A percentile compares a stretch with the other conserved stretches of the same genome.
Conservation (phyloP, 2,888 invertebrate species). For the Eupithecia exiguata region DNA sequence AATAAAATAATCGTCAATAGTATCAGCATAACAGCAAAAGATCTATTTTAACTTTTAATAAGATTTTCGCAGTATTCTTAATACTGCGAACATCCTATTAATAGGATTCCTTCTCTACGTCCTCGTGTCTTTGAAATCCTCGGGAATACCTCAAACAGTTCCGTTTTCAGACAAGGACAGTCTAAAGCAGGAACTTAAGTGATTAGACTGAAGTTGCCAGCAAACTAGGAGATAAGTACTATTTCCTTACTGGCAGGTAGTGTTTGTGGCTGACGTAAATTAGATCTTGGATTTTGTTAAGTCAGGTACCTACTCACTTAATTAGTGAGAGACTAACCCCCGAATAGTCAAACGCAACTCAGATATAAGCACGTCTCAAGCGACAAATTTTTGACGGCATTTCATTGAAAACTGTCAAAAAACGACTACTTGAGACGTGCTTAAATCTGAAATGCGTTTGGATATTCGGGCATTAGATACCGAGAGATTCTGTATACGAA, state of each 20-base stretch:
- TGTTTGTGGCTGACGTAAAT: slow-evolving; percentile 22
- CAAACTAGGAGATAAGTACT: slow-evolving; percentile 25
- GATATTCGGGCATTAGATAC: no score
- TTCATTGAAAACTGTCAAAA: no score
- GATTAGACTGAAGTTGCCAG: slow-evolving; percentile 41
- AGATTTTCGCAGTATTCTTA: no score
- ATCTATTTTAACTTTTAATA: neutral
- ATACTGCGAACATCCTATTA: no score
- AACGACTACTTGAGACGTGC: no score
- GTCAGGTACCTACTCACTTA: neutral
- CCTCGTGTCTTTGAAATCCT: neutral
- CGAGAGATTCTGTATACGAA: no score
- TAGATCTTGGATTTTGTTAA: slow-evolving; percentile 15
- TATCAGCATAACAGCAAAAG: no score
- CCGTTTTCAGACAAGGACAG: slow-evolving; percentile 40
- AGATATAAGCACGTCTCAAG: no score
- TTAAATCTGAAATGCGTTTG: no score
- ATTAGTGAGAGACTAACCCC: neutral
- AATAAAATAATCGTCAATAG: no score
- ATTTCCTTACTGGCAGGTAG: slow-evolving; percentile 17
- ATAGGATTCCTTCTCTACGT: neutral
- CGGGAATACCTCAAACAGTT: slow-evolving; percentile 24
- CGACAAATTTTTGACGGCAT: no score
- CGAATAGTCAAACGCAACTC: no score
- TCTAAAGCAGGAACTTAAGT: slow-evolving; percentile 39